These are phyloP conservation scores for Cebidichthys violaceus DNA, from an alignment of 2,113 vertebrate genomes.

Conservation along the genomic window DNA sequence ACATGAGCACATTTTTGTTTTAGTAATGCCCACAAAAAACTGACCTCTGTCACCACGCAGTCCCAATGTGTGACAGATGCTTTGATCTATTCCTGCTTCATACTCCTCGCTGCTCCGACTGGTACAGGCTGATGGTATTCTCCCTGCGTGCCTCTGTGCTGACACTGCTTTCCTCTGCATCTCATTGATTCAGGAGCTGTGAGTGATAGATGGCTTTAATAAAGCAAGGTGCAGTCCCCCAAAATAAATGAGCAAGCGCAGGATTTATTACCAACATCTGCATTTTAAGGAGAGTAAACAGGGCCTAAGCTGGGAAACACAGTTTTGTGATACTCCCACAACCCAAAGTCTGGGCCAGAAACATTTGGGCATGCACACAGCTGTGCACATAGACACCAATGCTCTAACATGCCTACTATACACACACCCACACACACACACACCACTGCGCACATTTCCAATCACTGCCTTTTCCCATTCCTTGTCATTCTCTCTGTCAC, in stretches of 20 bases:
- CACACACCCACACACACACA: constrained; percentile 12
- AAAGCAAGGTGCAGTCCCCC: constrained; percentile 83
- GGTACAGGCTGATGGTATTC: constrained; percentile 66
- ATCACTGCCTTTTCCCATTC: constrained; percentile 30
- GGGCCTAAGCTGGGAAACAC: constrained; percentile 60
- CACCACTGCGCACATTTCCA: constrained; percentile 17
- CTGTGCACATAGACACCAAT: constrained; percentile 1
- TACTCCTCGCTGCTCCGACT: constrained; percentile 55
- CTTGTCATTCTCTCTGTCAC: constrained; percentile 37
- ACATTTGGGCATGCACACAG: constrained; percentile 3
- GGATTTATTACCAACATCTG: constrained; percentile 84
- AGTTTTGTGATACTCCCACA: constrained; percentile 52
- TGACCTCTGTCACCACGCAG: constrained; percentile 50
- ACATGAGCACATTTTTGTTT: neutral
- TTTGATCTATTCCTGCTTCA: constrained; percentile 62
- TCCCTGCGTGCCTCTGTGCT: constrained; percentile 70
- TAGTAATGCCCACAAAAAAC: constrained; percentile 19
- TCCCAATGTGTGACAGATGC: constrained; percentile 48
- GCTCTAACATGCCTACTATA: constrained; percentile 6
- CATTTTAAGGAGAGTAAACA: constrained; percentile 78
- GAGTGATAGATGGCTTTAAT: constrained; percentile 86
- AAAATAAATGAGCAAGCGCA: constrained; percentile 81
- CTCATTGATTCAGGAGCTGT: constrained; percentile 82
- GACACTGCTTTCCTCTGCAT: constrained; percentile 77
- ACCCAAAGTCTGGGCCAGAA: constrained; percentile 45